Evolutionary conservation across 2,113 vertebrate species (phyloP), one percentile per base, ranked within the genome.

Genomic region (Bambusicola thoracicus): DNA sequence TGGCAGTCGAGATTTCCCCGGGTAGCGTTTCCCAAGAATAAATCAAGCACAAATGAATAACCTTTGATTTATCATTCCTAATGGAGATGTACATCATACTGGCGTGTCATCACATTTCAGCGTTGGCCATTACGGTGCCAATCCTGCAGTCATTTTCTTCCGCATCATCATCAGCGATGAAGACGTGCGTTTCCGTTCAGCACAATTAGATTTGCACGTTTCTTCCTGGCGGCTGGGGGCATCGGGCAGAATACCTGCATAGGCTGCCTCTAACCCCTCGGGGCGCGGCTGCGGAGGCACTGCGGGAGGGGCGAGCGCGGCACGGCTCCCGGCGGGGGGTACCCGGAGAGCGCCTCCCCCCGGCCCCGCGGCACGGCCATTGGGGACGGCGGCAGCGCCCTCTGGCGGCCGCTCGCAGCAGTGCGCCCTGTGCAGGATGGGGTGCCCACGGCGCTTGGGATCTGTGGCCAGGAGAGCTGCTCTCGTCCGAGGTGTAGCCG

Each of bases 21-120:
- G 95, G 94, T 85, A 96, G 90, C 92, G 81, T 96, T 96, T 97
- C 89, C 85, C 92, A 92, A 84, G 75, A 91, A 97, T 97, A 96
- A 97, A 97, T 97, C 96, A 97, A 96, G 93, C 74, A 87, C 94
- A 97, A 97, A 97, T 92, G 93, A 97, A 96, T 97, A 97, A 97
- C 95, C 95, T 97, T 97, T 96, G 97, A 97, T 97, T 97, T 97
- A 97, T 97, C 93, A 73, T 93, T 96, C 96, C 94, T 97, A 97
- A 97, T 92, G 94, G 97, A 97, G 94, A 97, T 93, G 94, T 97
- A 97, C 90, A 96, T 97, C 97, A 96, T 92, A 96, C 91, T 97
- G 95, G 93, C 72, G 75, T 97, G 97, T 96, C 96, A 97, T 97
- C 96, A 95, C 94, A 95, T 97, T 97, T 97, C 95, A 96, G 85